A percentile compares a stretch with the other conserved stretches of the same genome.
These are phyloP conservation scores for Drosophila sechellia DNA, from an alignment of 1,140 invertebrate genomes.

Conservation along the genomic window DNA sequence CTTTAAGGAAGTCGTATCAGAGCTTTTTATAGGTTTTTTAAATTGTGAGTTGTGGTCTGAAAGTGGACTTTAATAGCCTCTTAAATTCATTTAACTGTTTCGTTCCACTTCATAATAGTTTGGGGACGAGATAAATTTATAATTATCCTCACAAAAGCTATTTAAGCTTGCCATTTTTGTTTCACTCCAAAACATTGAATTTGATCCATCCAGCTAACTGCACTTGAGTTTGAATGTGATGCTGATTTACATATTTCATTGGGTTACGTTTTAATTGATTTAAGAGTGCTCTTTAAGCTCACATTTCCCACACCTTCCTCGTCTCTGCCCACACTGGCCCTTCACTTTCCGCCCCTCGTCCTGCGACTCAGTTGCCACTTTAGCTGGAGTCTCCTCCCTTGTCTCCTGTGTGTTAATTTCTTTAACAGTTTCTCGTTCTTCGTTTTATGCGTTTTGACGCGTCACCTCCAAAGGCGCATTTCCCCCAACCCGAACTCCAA, in stretches of 20 bases:
- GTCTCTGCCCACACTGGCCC: not conserved
- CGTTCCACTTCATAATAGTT: too few relatives aligned
- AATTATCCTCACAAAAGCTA: not conserved
- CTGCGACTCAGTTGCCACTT: constrained; percentile 36
- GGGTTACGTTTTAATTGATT: constrained; percentile 27
- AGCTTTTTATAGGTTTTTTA: constrained; percentile 1
- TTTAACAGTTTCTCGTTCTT: constrained; percentile 69
- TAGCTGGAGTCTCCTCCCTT: constrained; percentile 16
- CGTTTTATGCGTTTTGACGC: constrained; percentile 73
- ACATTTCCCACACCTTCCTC: not conserved
- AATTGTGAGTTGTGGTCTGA: not conserved
- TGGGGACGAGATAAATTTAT: not conserved
- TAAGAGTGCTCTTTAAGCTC: constrained; percentile 8
- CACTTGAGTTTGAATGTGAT: not conserved
- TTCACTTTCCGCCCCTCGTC: not conserved
- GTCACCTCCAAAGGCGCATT: constrained; percentile 17
- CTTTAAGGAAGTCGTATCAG: constrained; percentile 9
- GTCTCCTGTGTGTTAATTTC: constrained; percentile 63
- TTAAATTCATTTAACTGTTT: not conserved
- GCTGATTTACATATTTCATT: constrained; percentile 22
- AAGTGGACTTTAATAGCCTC: not conserved
- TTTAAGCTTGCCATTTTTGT: not conserved
- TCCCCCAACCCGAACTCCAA: not conserved
- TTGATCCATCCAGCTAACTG: not conserved
- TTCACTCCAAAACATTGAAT: not conserved